Conservation (phyloP, 2,888 invertebrate species). For the Silvanus unidentatus region DNA sequence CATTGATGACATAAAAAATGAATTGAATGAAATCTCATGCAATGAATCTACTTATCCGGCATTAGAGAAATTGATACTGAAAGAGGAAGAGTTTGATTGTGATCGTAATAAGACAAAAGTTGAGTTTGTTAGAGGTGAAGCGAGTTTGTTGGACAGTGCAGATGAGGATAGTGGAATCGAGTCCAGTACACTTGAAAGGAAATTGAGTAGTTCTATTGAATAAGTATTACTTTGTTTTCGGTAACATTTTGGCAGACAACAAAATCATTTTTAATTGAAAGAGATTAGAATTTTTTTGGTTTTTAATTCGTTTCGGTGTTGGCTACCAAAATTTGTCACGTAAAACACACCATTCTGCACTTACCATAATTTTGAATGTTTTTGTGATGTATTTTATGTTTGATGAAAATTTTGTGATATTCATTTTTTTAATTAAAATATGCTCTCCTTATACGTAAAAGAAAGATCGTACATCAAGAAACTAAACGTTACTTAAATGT, state of each 20-base stretch:
- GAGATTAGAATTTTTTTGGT: no score
- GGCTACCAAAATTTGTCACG: no score
- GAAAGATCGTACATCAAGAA: no score
- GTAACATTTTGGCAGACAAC: not conserved
- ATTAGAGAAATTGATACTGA: slow-evolving; percentile 17
- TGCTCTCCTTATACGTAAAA: no score
- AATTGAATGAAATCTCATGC: not conserved
- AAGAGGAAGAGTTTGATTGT: slow-evolving; percentile 11
- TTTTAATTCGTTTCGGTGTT: no score
- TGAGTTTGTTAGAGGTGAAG: slow-evolving; percentile 48
- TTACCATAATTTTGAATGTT: not conserved
- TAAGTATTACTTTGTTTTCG: not conserved
- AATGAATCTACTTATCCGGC: not conserved
- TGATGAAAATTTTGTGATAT: no score
- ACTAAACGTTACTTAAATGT: slow-evolving; percentile 7
- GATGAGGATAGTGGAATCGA: slow-evolving; percentile 63
- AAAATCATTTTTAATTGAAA: no score
- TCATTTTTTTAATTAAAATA: no score
- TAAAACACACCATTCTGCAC: no score
- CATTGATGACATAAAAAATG: not conserved
- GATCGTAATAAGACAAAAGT: slow-evolving; percentile 21
- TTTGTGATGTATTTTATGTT: slow-evolving; percentile 5
- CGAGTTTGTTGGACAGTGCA: slow-evolving; percentile 57
- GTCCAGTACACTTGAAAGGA: slow-evolving; percentile 56
- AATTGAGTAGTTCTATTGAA: slow-evolving; percentile 20